These are phyloP conservation scores for Ametastegia equiseti DNA, from an alignment of 2,888 invertebrate species.

Conservation along the genomic window DNA sequence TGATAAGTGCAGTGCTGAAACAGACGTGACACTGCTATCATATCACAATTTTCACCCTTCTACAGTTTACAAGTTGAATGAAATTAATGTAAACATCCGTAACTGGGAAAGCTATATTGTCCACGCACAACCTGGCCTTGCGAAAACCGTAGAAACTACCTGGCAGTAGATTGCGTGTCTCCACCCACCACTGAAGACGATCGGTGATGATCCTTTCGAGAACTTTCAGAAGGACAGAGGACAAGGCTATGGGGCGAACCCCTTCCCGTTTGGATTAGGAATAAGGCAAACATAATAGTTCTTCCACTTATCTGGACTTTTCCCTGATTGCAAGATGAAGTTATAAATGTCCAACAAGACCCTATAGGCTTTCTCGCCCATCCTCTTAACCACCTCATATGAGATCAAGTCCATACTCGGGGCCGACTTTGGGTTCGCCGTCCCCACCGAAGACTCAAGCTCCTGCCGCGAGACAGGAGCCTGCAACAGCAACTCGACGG, in stretches of 20 bases:
- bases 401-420: background rate
- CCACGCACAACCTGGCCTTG: background rate
- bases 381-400: background rate
- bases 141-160: background rate
- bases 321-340: background rate
- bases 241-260: slow-evolving; percentile 20
- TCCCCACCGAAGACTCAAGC: background rate
- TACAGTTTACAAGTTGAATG: too few relatives aligned
- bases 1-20: too few relatives aligned
- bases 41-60: too few relatives aligned
- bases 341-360: background rate
- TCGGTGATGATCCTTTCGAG: slow-evolving; percentile 35
- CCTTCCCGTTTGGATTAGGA: background rate
- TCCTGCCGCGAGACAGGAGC: background rate
- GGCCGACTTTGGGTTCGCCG: background rate
- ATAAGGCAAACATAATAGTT: background rate
- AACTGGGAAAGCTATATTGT: background rate
- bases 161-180: background rate
- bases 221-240: slow-evolving; percentile 8
- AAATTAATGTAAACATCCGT: background rate
- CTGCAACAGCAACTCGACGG: background rate
- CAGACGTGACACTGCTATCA: too few relatives aligned
- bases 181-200: slow-evolving; percentile 14
- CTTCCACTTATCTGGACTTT: background rate
- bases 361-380: background rate